Base-by-base conservation (phyloP, 2,113 vertebrate species). In the Melanocharis versteri region DNA sequence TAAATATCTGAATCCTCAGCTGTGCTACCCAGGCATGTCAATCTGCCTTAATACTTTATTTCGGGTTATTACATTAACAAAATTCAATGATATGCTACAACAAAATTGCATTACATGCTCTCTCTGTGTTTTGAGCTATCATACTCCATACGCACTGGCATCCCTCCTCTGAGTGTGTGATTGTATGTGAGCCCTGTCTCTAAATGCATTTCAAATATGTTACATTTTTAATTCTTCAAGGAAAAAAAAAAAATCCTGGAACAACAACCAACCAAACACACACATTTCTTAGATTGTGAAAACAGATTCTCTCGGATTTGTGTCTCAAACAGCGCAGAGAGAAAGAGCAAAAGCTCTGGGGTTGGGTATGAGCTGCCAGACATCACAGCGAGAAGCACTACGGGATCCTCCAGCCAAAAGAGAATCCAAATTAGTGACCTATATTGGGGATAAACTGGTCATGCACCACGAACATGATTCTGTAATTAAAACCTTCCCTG, bases 11-110 rank as follows among this genome's bases (percentile, higher is more conserved):
- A 95, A 83, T 88, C 85, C 64, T 92, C 85, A 81, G 93, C 94
- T 91, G 64, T 44, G 60, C 48, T 84, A 89, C 72, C 60, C 45
- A 64, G 77, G 85, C 90, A 84, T 37, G 56, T 89, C 86, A 88
- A 45, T 82, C 90, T 87, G 85, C 87, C 90, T 89, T 87, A 86
- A 83, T 80, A 90, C 76, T 93, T 92, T 82, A 87, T 97, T 95
- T 88, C 80, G 75, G 88, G 90, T 92, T 92, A 82, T 95, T 84
- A 78, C 23, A 94, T 89, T 85, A 84, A 92, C 76, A 66, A 81
- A 96, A 95, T 81, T 86, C 94, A 75, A 84, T 66, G 86, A 88
- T 77, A 75, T 71, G 93, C 94, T 92, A 0, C 53, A 71, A 70
- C 27, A 47, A 69, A 95, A 90, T 86, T 91, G 68, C 79, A 92